These are phyloP conservation scores for Drosophila insularis DNA, from an alignment of 1,140 invertebrate species.

Conservation along the genomic window DNA sequence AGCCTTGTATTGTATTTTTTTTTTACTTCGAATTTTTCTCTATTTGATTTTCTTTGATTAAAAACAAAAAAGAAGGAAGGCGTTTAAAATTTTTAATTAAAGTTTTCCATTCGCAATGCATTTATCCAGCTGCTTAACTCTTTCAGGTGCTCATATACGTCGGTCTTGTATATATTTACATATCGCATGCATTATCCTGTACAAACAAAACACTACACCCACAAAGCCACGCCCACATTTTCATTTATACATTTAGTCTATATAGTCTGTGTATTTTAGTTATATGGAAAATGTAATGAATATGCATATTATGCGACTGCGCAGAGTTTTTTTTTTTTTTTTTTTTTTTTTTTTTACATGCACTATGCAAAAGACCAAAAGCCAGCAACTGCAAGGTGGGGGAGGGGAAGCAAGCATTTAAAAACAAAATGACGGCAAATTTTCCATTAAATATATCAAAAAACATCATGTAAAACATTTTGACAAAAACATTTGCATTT, in stretches of 20 bases:
- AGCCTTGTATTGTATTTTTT: background rate
- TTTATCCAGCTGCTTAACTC: conserved; percentile 16
- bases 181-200: conserved; percentile 4
- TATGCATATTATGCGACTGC: conserved; percentile 17
- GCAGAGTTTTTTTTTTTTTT: background rate
- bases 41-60: background rate
- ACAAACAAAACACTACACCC: conserved; percentile 8
- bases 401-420: background rate
- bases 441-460: conserved; percentile 43
- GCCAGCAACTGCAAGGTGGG: no score
- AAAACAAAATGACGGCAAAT: conserved; percentile 16
- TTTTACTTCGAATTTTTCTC: background rate
- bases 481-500: conserved; percentile 48
- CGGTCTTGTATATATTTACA: background rate
- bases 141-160: no score
- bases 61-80: background rate
- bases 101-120: background rate
- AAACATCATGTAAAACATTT: conserved; percentile 49
- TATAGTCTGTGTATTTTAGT: background rate
- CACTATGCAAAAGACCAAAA: background rate
- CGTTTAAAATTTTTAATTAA: conserved; percentile 10
- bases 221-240: background rate
- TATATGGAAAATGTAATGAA: conserved; percentile 9
- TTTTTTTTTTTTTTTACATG: background rate
- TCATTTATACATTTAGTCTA: background rate